phyloP scores from a whole-genome alignment of 1,140 invertebrate species.

The Diachasmimorpha longicaudata region DNA sequence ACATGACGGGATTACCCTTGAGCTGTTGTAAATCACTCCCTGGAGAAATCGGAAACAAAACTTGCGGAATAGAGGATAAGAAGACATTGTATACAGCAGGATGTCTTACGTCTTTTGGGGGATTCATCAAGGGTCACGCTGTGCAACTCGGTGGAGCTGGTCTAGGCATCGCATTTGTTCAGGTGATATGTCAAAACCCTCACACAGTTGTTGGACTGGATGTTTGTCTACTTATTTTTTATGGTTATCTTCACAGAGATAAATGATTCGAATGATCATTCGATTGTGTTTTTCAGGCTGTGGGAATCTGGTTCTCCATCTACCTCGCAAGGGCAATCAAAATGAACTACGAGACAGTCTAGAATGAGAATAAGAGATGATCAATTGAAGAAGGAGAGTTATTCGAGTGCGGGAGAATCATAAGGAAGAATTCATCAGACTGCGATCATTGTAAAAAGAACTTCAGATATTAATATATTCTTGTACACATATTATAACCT shows the following conservation, averaged over 20 bases:
- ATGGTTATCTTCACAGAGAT: neutral
- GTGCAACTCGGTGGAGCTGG: slow-evolving; percentile 76
- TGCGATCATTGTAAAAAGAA: neutral
- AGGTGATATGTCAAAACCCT: slow-evolving; percentile 67
- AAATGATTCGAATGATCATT: slow-evolving; percentile 16
- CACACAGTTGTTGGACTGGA: no score
- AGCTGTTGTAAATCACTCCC: slow-evolving; percentile 59
- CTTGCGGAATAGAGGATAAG: slow-evolving; percentile 46
- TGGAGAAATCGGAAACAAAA: slow-evolving; percentile 56
- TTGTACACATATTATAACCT: no score
- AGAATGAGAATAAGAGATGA: slow-evolving; percentile 33
- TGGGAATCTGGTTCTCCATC: slow-evolving; percentile 72
- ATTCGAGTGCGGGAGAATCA: neutral
- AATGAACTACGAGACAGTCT: slow-evolving; percentile 68
- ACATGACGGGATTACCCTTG: slow-evolving; percentile 61
- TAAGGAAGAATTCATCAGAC: neutral
- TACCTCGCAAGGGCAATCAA: slow-evolving; percentile 69
- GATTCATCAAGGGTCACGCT: slow-evolving; percentile 72
- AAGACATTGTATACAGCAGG: slow-evolving; percentile 48
- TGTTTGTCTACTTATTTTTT: no score
- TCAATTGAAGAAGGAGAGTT: neutral
- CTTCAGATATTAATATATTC: no score
- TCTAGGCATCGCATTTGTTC: slow-evolving; percentile 75
- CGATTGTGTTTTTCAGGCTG: slow-evolving; percentile 58
- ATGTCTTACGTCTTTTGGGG: slow-evolving; percentile 68